phyloP scores from a whole-genome alignment of 2,113 vertebrate species.

The rabbit (Oryctolagus cuniculus) region DNA sequence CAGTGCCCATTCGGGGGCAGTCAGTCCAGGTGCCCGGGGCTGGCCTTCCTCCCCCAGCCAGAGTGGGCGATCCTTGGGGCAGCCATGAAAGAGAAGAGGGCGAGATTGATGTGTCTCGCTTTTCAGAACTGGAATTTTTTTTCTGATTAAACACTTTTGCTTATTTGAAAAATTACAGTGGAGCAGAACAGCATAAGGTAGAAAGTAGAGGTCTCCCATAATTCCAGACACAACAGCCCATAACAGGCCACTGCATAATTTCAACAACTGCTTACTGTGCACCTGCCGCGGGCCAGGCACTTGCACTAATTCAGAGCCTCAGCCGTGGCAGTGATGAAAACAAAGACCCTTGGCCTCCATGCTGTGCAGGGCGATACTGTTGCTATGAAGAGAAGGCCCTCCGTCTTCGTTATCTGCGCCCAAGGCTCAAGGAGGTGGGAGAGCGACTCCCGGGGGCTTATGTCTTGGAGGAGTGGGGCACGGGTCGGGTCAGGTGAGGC shows the following conservation, averaged over 20 bases:
- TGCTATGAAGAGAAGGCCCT: not conserved
- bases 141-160: not conserved
- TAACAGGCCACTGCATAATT: not conserved
- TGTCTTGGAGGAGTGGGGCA: too few species aligned
- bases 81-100: not conserved
- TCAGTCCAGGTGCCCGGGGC: not conserved
- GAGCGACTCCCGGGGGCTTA: not conserved
- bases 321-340: not conserved
- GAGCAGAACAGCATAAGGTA: not conserved
- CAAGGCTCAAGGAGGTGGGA: not conserved
- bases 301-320: not conserved
- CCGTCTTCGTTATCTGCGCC: not conserved
- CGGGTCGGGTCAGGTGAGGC: too few species aligned
- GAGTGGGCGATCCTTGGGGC: not conserved
- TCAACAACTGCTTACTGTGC: not conserved
- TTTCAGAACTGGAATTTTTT: not conserved
- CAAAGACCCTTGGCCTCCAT: not conserved
- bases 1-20: not conserved
- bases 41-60: not conserved
- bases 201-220: not conserved
- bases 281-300: not conserved
- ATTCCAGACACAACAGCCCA: not conserved
- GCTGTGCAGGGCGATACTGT: not conserved
- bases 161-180: not conserved
- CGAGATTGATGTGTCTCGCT: not conserved